Conservation (phyloP, 2,797 vertebrate genomes). For the Rhinatrema bivittatum region DNA sequence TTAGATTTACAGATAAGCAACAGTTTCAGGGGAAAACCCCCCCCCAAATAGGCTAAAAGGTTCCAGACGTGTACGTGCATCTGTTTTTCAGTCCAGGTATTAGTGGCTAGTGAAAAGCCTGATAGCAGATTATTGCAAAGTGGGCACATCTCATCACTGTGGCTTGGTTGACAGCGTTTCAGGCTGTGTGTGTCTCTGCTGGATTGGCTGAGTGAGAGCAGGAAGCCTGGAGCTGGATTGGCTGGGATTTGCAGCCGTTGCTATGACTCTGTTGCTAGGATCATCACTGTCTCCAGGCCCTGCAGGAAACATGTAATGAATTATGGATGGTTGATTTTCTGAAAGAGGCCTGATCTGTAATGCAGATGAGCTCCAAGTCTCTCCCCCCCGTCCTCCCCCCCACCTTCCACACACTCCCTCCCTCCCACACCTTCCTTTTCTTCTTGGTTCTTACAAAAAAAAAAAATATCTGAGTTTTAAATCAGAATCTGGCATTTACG, state of each 20-base stretch:
- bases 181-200: slow-evolving; percentile 3
- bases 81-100: neutral
- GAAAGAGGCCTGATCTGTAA: slow-evolving; percentile 79
- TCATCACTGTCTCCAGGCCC: slow-evolving; percentile 65
- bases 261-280: slow-evolving; percentile 90
- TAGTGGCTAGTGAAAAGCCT: neutral
- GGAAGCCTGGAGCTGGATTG: slow-evolving; percentile 59
- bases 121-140: slow-evolving; percentile 7
- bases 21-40: rapidly evolving
- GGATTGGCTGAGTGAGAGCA: slow-evolving; percentile 59
- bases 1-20: rapidly evolving
- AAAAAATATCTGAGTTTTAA: slow-evolving; percentile 56
- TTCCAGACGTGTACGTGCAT: neutral
- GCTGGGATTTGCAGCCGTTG: slow-evolving; percentile 69
- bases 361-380: slow-evolving; percentile 76
- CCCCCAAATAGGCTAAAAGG: rapidly evolving
- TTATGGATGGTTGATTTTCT: slow-evolving; percentile 88
- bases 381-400: too few species aligned
- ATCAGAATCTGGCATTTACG: slow-evolving; percentile 58
- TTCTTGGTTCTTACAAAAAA: slow-evolving; percentile 62
- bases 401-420: too few species aligned
- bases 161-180: slow-evolving; percentile 33
- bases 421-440: slow-evolving; percentile 50
- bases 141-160: slow-evolving; percentile 14
- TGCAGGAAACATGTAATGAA: slow-evolving; percentile 85